phyloP scores from a whole-genome alignment of 2,888 invertebrate genomes.

The Cerastoderma edule region DNA sequence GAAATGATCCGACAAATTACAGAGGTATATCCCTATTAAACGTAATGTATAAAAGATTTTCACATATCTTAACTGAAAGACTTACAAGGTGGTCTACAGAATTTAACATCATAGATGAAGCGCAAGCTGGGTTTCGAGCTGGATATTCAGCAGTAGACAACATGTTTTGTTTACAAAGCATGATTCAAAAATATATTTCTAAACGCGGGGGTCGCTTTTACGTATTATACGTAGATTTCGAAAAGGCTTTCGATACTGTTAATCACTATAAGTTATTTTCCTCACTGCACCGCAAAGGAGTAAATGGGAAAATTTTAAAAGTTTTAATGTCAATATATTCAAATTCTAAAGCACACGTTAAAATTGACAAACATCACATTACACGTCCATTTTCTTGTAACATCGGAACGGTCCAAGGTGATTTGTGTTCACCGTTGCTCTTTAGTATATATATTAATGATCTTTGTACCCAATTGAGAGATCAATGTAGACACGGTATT shows the following conservation, averaged over 20 bases:
- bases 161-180: slow-evolving; percentile 4
- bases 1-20: slow-evolving; percentile 6
- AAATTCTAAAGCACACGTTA: neutral
- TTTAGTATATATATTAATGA: slow-evolving; percentile 24
- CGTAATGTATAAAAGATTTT: slow-evolving; percentile 5
- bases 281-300: neutral
- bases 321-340: neutral
- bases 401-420: slow-evolving; percentile 20
- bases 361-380: neutral
- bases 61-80: neutral
- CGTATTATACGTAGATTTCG: neutral
- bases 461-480: neutral
- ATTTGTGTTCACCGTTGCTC: neutral
- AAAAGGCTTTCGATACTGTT: slow-evolving; percentile 7
- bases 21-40: slow-evolving; percentile 1
- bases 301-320: neutral
- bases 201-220: neutral
- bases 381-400: slow-evolving; percentile 1
- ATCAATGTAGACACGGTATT: neutral
- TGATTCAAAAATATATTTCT: slow-evolving; percentile 3
- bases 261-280: neutral
- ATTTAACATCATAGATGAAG: neutral
- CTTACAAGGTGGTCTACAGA: neutral
- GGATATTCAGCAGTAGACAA: slow-evolving; percentile 2
- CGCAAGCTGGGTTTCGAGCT: neutral